These are phyloP conservation scores for Eretmochelys imbricata DNA, from an alignment of 2,113 vertebrate genomes.

Conservation along the genomic window DNA sequence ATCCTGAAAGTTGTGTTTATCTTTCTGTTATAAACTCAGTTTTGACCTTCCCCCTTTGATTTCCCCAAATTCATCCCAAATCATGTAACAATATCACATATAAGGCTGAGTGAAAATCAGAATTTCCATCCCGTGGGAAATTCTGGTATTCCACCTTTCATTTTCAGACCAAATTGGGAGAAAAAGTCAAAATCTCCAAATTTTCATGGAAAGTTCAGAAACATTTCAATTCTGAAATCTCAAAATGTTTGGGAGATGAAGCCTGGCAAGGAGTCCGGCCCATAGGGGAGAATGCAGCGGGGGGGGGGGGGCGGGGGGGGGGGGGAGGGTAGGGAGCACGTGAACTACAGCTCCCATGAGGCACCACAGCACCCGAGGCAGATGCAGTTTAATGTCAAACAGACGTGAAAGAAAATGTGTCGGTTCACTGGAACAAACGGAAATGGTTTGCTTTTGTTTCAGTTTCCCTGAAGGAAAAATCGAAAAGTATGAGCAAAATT, in stretches of 20 bases:
- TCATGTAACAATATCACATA: slow-evolving; percentile 39
- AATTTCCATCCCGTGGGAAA: slow-evolving; percentile 45
- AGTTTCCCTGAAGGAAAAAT: neutral
- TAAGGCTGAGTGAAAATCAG: neutral
- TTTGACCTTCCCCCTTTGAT: slow-evolving; percentile 51
- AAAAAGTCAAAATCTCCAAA: neutral
- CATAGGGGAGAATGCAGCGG: neutral
- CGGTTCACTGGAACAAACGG: neutral
- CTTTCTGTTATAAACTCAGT: slow-evolving; percentile 53
- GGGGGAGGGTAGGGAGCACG: neutral
- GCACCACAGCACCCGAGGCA: neutral
- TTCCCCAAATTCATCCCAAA: slow-evolving; percentile 41
- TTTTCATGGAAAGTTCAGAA: slow-evolving; percentile 17
- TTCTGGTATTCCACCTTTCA: neutral
- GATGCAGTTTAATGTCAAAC: neutral
- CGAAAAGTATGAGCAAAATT: too few relatives aligned
- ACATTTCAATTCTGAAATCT: neutral
- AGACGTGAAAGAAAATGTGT: neutral
- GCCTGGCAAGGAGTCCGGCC: neutral
- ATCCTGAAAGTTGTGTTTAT: slow-evolving; percentile 44
- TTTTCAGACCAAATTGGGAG: slow-evolving; percentile 4
- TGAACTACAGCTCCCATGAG: neutral
- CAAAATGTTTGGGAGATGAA: neutral
- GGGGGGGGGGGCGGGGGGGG: too few relatives aligned
- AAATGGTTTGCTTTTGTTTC: slow-evolving; percentile 23